Base-by-base conservation (phyloP, 2,888 invertebrate genomes). In the Antheraea yamamai region DNA sequence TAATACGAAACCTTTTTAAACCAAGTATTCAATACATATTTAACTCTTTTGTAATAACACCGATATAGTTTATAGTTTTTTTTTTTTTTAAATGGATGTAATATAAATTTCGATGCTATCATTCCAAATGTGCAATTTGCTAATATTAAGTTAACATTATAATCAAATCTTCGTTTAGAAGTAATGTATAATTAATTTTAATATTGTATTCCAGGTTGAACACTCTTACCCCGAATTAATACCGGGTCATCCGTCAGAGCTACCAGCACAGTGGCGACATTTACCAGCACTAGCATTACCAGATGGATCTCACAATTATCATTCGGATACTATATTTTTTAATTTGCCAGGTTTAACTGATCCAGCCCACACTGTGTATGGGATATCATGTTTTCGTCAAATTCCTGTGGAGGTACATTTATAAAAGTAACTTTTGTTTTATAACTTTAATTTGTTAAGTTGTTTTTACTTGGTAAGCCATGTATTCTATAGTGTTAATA, bases 251-350 rank as follows among this genome's bases (percentile, higher is more conserved):
- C 97, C 96, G 77, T 96, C 97, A 81, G 98, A 98, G 85, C 96
- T 99, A 78, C 99, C 99, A 2, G 95, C 97, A 18, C 97, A 97
- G 76, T 99, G 99, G 99, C 97, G 98, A 84, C 98, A 99, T 90
- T 94, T 99, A 75, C 99, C 99, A n/a, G 98, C 99, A 0, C 92
- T 99, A 73, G 99, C 99, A 1, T 93, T 99, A 79, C 99, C 99
- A 18, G 99, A 99, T 95, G 99, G 99, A 64, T 99, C 99, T 18
- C 99, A 99, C 88, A 99, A 99, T 94, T 99, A 97, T 87, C 96
- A 97, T 75, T 97, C 98, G 85, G 99, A 99, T 87, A 98, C 99
- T 0, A 98, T 99, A 79, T 99, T 97, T 93, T 99, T 99, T 90
- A 98, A 99, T 91, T 95, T 99, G 77, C 99, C 99, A 58, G 98